Conservation (phyloP, 2,888 invertebrate species). For the Drosophila recens region DNA sequence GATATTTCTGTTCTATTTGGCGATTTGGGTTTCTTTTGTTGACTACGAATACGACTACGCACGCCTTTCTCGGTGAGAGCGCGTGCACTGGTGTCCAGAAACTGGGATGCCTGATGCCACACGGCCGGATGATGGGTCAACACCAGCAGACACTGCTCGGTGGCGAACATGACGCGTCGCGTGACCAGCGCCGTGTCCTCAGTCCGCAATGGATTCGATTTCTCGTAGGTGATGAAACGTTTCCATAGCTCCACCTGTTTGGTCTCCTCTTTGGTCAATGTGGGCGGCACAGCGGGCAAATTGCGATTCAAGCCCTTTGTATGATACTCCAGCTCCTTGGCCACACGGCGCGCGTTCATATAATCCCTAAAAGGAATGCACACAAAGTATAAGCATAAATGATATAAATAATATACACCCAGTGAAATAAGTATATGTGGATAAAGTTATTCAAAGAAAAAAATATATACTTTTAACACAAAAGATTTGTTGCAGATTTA, state of each 20-base stretch:
- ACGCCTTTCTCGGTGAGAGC: constrained; percentile 97
- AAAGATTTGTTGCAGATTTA: too few species aligned
- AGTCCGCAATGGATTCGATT: constrained; percentile 97
- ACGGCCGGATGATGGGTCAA: constrained; percentile 99
- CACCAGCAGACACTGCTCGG: constrained; percentile 98
- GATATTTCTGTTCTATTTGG: constrained; percentile 61
- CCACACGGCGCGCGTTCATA: constrained; percentile 98
- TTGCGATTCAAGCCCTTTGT: constrained; percentile 98
- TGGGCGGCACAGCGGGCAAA: constrained; percentile 98
- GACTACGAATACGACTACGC: constrained; percentile 85
- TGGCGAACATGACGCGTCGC: constrained; percentile 98
- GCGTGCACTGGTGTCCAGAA: constrained; percentile 97
- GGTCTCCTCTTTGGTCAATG: constrained; percentile 94
- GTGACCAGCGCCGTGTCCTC: constrained; percentile 98
- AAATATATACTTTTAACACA: too few species aligned
- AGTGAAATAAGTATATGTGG: too few species aligned
- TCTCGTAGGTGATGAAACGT: constrained; percentile 99
- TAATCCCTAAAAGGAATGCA: constrained; percentile 91
- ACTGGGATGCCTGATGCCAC: constrained; percentile 99
- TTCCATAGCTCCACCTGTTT: constrained; percentile 99
- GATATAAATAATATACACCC: too few species aligned
- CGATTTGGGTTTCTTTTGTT: constrained; percentile 17
- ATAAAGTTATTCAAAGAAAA: too few species aligned
- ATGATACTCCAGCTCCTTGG: constrained; percentile 97
- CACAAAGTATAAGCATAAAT: not conserved